These are phyloP conservation scores for Pionites leucogaster DNA, from an alignment of 2,113 vertebrate genomes.

Conservation along the genomic window DNA sequence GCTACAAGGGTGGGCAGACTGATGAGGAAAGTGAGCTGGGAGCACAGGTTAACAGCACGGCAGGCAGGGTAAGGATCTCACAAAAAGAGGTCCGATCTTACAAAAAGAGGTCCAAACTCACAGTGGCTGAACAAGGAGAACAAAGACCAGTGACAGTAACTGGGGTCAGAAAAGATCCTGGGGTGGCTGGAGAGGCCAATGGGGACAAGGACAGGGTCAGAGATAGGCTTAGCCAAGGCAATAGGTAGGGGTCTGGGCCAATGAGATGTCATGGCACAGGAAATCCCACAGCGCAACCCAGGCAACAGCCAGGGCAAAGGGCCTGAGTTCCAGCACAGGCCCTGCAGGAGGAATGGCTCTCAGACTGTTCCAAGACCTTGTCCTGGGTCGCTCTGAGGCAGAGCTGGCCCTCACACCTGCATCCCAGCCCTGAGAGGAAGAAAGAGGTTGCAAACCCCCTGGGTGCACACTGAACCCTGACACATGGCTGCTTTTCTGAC, in stretches of 20 bases:
- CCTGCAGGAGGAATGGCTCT: not conserved
- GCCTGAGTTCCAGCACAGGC: not conserved
- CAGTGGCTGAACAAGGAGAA: not conserved
- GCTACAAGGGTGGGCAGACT: fast-evolving
- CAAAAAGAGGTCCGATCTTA: not conserved
- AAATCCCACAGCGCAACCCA: fast-evolving
- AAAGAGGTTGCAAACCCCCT: not conserved
- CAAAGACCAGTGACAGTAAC: not conserved
- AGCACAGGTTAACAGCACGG: not conserved
- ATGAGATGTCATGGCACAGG: not conserved
- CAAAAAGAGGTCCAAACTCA: not conserved
- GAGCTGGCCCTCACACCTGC: fast-evolving
- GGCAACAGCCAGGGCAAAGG: not conserved
- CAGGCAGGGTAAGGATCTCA: not conserved
- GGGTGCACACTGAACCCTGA: not conserved
- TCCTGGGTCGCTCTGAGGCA: not conserved
- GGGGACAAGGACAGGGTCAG: not conserved
- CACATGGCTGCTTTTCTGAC: not conserved
- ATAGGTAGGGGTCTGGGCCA: fast-evolving
- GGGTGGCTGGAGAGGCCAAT: fast-evolving
- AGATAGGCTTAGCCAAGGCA: not conserved
- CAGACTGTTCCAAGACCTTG: not conserved
- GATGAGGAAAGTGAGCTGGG: not conserved
- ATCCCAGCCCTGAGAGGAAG: not conserved
- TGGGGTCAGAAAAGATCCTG: not conserved